Conservation (phyloP, 2,113 vertebrate species). For the Tautogolabrus adspersus region DNA sequence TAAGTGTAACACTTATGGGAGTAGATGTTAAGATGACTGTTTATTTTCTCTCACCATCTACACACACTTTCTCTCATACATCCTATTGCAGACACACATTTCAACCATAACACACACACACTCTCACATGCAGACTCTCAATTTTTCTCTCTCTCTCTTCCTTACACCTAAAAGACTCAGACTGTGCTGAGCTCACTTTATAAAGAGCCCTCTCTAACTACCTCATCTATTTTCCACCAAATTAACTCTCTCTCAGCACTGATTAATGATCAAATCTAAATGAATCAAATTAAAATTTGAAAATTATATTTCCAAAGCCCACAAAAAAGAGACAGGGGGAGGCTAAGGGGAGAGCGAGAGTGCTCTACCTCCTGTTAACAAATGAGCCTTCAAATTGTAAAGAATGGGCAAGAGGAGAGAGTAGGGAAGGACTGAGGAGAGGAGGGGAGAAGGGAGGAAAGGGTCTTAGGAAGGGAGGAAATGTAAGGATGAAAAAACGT, state of each 20-base stretch:
- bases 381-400: constrained; percentile 99
- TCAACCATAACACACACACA: constrained; percentile 34
- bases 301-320: constrained; percentile 99
- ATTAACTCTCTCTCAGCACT: constrained; percentile 99
- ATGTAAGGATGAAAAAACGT: constrained; percentile 20
- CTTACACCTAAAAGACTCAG: constrained; percentile 62
- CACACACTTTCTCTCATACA: neutral
- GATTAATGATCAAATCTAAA: constrained; percentile 99
- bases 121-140: constrained; percentile 65
- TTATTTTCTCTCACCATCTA: no score
- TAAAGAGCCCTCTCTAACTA: constrained; percentile 95
- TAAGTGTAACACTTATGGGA: neutral
- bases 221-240: constrained; percentile 99
- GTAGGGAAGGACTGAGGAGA: constrained; percentile 47
- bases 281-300: constrained; percentile 99
- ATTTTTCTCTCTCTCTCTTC: constrained; percentile 41
- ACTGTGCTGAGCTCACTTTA: constrained; percentile 86
- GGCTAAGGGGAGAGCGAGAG: constrained; percentile 86
- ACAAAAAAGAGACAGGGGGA: constrained; percentile 91
- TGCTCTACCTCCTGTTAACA: constrained; percentile 93
- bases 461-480: constrained; percentile 21
- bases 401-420: constrained; percentile 89
- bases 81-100: constrained; percentile 11
- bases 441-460: neutral
- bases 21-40: neutral